Evolutionary conservation across 2,888 invertebrate genomes (phyloP), one percentile per base, ranked within the genome.

Genomic region (Clistopyga incitator): DNA sequence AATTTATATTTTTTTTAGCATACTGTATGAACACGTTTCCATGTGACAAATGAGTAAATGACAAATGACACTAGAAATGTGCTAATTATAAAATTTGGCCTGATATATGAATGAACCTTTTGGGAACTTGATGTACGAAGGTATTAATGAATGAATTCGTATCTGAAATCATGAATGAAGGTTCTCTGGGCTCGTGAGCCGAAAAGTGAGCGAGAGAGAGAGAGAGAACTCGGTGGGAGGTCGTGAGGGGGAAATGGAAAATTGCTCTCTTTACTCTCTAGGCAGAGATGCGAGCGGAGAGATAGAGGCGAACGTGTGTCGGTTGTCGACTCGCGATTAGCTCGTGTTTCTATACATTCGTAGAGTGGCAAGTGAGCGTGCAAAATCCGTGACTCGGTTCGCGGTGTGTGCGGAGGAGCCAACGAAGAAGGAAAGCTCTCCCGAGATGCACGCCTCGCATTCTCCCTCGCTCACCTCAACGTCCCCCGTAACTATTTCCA

Each of bases 401-500:
- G 68, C 54, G 54, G 70, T 38, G 25, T 6, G 47, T 47, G n/a
- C n/a, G 18, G 29, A 38, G n/a, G 47, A 71, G 67, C 23, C 20
- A 38, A 45, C 52, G 25, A 38, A 25, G 72, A 71, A 52, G 23
- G 18, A 61, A 25, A 15, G 42, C 61, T 20, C 61, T 20, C 18
- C 20, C 74, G 54, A 74, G 56, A 74, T 42, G 42, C 56, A 25
- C 23, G n/a, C n/a, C n/a, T n/a, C n/a, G 8, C 20, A 38, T 61
- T 54, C 65, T 76, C n/a, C 61, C 76, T 78, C 78, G n/a, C 78
- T 75, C 78, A 54, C 70, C 79, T 67, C 59, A 45, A 74, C 75
- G 64, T 78, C 72, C 56, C 84, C 70, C 76, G 78, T 61, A 86
- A 89, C 92, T 92, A 92, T 92, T 92, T 92, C 87, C 90, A 91